A percentile compares a stretch with the other conserved stretches of the same genome.
Evolutionary conservation across 2,888 invertebrate genomes (phyloP).

Genomic region (Poecilobothrus nobilitatus): DNA sequence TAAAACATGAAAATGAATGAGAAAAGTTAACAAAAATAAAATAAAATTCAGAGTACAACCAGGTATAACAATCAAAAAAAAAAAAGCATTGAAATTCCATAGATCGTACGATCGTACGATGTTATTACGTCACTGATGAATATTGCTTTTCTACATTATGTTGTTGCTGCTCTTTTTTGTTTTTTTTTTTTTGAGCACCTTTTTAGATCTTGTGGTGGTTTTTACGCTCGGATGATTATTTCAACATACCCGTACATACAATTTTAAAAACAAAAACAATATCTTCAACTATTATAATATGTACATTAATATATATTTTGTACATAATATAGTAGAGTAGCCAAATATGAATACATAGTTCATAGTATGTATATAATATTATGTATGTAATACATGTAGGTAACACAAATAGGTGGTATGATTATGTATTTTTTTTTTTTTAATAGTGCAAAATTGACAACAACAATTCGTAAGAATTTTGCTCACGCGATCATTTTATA

Average conservation of each 20-base stretch:
- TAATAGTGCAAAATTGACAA: background rate
- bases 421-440: background rate
- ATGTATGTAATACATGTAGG: background rate
- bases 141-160: background rate
- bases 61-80: background rate
- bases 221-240: background rate
- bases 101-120: background rate
- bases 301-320: too few species aligned
- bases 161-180: background rate
- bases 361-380: background rate
- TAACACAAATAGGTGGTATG: conserved; percentile 2
- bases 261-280: background rate
- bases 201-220: background rate
- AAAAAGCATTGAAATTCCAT: background rate
- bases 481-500: background rate
- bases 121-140: conserved; percentile 1
- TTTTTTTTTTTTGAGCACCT: background rate
- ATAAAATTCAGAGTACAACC: background rate
- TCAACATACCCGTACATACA: background rate
- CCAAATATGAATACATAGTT: background rate
- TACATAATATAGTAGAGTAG: too few species aligned
- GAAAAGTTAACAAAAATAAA: too few species aligned
- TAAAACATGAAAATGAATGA: background rate
- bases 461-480: background rate
- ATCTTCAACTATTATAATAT: background rate